Percentiles rank a stretch among this genome's conserved stretches.
phyloP scores from a whole-genome alignment of 2,113 vertebrate genomes.

The Cyanistes caeruleus region DNA sequence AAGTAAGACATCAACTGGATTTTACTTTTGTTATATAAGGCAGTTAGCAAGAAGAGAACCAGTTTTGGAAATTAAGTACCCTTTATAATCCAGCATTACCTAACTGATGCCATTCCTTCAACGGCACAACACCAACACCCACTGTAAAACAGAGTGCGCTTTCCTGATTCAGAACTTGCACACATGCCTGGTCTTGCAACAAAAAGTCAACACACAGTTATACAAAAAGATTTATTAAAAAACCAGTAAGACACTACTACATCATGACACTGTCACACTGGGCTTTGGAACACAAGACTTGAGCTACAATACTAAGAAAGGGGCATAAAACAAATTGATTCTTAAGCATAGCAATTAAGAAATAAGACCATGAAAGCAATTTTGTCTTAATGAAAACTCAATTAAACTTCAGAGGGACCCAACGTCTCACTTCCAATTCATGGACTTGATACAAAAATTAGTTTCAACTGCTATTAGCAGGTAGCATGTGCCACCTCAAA shows the following conservation, averaged over 20 bases:
- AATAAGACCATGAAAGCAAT: conserved; percentile 81
- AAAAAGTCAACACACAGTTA: conserved; percentile 66
- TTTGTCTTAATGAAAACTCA: conserved; percentile 79
- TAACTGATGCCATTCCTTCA: background rate
- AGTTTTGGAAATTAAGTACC: background rate
- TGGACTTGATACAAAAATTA: conserved; percentile 82
- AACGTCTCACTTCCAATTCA: conserved; percentile 80
- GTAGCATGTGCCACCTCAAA: conserved; percentile 82
- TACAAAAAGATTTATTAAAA: conserved; percentile 88
- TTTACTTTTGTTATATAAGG: background rate
- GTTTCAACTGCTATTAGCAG: conserved; percentile 83
- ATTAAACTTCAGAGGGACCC: conserved; percentile 80
- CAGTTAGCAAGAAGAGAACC: background rate
- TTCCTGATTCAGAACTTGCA: background rate
- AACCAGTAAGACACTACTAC: conserved; percentile 84
- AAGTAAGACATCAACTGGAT: background rate
- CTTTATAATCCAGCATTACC: background rate
- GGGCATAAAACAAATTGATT: conserved; percentile 77
- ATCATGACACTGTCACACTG: conserved; percentile 83
- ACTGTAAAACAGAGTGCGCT: background rate
- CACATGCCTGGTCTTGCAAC: background rate
- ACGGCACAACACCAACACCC: background rate
- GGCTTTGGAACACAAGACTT: conserved; percentile 82
- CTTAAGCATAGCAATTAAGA: conserved; percentile 82
- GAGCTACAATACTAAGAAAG: conserved; percentile 77